Evolutionary conservation across 1,140 invertebrate species (phyloP).

Genomic region (Nasonia giraulti): DNA sequence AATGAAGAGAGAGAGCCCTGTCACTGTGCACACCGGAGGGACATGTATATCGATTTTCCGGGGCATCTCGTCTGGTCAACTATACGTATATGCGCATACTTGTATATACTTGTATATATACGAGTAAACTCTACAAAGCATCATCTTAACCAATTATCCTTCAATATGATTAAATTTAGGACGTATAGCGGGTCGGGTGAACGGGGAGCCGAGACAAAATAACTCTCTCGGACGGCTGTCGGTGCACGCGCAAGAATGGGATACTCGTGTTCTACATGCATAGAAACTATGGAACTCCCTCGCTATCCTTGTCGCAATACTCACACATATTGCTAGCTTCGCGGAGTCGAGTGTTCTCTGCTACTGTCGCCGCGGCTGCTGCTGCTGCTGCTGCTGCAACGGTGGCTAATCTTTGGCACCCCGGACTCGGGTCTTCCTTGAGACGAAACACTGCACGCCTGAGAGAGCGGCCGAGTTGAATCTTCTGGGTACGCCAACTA

Average conservation of each 20-base stretch:
- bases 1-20: neutral
- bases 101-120: slow-evolving; percentile 16
- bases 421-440: neutral
- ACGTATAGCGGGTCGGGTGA: neutral
- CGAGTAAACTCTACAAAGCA: slow-evolving; percentile 10
- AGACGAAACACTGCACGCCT: neutral
- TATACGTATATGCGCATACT: neutral
- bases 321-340: neutral
- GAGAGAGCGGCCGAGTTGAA: neutral
- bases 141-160: neutral
- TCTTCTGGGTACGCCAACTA: neutral
- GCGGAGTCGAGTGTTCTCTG: neutral
- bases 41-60: neutral
- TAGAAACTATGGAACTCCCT: neutral
- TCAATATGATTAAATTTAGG: too few species aligned
- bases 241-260: too few species aligned
- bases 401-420: neutral
- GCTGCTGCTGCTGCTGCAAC: too few species aligned
- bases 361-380: neutral
- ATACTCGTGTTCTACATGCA: neutral
- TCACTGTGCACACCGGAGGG: neutral
- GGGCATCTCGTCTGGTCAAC: neutral
- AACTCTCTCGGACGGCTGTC: neutral
- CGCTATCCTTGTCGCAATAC: neutral
- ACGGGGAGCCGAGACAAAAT: neutral